Conservation (phyloP, 2,113 vertebrate species). For the Tiliqua scincoides region DNA sequence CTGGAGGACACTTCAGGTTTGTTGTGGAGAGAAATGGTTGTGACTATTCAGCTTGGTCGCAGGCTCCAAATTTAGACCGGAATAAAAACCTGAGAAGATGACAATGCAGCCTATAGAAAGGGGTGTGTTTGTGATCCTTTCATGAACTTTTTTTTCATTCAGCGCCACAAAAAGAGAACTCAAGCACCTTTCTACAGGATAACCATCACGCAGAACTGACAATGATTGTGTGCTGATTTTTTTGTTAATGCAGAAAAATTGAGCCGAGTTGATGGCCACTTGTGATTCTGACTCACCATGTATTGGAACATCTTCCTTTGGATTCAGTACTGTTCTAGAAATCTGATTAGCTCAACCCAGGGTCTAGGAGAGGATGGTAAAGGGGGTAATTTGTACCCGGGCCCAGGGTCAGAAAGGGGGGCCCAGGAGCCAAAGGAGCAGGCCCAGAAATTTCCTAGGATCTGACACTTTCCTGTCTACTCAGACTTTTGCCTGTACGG, state of each 20-base stretch:
- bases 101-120: neutral
- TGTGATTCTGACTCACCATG: neutral
- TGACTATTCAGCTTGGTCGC: slow-evolving; percentile 6
- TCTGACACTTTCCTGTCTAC: no score
- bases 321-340: no score
- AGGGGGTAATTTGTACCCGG: no score
- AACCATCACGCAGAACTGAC: neutral
- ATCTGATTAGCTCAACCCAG: no score
- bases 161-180: neutral
- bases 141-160: neutral
- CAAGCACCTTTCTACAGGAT: neutral
- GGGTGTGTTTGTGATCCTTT: neutral
- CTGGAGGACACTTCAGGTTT: neutral
- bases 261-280: no score
- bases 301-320: neutral
- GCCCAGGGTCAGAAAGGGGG: no score
- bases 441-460: no score
- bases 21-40: neutral
- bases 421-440: no score
- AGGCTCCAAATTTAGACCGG: neutral
- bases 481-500: no score
- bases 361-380: no score
- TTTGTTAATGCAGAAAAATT: neutral
- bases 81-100: neutral
- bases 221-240: neutral